Evolutionary conservation across 2,888 invertebrate species (phyloP).

Genomic region (Meta bourneti): DNA sequence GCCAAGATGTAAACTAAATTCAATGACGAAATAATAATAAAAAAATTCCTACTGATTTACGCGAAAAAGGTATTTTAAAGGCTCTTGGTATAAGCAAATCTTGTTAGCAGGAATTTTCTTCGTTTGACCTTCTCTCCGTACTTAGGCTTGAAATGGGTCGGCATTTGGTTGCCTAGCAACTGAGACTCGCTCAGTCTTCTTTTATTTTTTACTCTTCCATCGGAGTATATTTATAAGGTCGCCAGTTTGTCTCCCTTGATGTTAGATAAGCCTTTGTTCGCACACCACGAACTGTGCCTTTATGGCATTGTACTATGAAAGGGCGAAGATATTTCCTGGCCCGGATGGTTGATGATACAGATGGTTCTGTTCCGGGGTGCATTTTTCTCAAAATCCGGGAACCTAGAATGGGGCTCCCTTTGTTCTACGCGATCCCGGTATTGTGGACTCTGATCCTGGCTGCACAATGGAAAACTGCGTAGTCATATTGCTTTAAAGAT

Average conservation of each 20-base stretch:
- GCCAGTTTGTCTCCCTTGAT: conserved; percentile 64
- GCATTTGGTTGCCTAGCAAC: conserved; percentile 71
- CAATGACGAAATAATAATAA: conserved; percentile 12
- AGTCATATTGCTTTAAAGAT: not conserved
- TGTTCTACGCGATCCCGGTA: not conserved
- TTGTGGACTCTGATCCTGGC: not conserved
- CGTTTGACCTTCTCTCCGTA: conserved; percentile 68
- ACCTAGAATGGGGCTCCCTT: not conserved
- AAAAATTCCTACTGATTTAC: conserved; percentile 37
- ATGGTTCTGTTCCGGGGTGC: conserved; percentile 31
- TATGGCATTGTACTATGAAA: conserved; percentile 12
- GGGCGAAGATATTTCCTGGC: conserved; percentile 20
- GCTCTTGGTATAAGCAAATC: conserved; percentile 59
- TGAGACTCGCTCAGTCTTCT: conserved; percentile 19
- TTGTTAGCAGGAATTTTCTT: conserved; percentile 71
- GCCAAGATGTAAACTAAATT: conserved; percentile 14
- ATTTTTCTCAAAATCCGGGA: conserved; percentile 15
- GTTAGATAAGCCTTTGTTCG: conserved; percentile 69
- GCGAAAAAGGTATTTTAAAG: conserved; percentile 54
- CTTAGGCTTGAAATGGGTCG: conserved; percentile 62
- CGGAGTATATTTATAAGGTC: conserved; percentile 69
- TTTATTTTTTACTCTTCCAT: conserved; percentile 38
- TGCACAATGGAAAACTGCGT: not conserved
- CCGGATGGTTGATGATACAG: conserved; percentile 30
- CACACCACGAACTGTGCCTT: conserved; percentile 26